phyloP scores from a whole-genome alignment of 2,113 vertebrate species.

The Erpornis zantholeuca region DNA sequence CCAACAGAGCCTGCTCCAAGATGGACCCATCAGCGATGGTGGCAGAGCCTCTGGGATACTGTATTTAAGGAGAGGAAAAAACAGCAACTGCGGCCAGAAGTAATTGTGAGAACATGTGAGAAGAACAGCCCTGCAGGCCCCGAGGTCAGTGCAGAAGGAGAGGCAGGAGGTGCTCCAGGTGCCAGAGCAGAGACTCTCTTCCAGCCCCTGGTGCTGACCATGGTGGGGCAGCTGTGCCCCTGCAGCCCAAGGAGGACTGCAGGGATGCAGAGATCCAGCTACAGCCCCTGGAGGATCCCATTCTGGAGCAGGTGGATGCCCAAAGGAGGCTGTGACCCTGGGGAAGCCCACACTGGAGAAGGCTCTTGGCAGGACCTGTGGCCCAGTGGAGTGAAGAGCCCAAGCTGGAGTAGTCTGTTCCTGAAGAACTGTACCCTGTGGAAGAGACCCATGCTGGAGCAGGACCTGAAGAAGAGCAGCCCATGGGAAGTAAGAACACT shows the following conservation, averaged over 20 bases:
- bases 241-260: neutral
- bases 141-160: neutral
- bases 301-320: neutral
- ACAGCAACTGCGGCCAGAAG: neutral
- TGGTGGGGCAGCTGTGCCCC: neutral
- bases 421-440: neutral
- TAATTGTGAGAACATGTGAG: neutral
- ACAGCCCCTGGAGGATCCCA: neutral
- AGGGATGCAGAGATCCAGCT: neutral
- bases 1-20: neutral
- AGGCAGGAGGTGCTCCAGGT: neutral
- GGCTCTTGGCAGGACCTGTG: neutral
- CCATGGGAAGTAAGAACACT: neutral
- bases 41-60: neutral
- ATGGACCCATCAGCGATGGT: rapidly evolving
- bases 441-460: neutral
- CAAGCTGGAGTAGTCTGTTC: neutral
- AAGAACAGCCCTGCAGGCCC: neutral
- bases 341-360: rapidly evolving
- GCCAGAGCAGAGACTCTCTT: neutral
- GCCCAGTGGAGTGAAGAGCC: neutral
- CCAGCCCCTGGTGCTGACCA: neutral
- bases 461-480: neutral
- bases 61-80: neutral
- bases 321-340: neutral